A percentile compares a stretch with the other conserved stretches of the same genome.
These are phyloP conservation scores for Phyllotis vaccarum DNA, from an alignment of 2,797 vertebrate species.

Conservation along the genomic window DNA sequence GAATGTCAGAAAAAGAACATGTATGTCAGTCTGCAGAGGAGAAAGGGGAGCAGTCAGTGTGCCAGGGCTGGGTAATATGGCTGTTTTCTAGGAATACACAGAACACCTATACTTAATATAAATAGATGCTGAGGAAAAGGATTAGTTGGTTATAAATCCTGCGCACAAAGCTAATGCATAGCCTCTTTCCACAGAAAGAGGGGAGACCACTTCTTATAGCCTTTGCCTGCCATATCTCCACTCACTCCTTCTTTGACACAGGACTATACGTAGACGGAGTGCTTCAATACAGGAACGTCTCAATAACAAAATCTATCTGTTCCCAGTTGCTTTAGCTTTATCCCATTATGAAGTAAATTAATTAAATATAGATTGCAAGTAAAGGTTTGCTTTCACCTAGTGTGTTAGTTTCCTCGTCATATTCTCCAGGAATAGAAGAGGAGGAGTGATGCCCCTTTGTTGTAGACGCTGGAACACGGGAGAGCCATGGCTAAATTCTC, in stretches of 20 bases:
- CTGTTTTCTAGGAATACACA: background rate
- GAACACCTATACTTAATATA: background rate
- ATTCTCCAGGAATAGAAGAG: background rate
- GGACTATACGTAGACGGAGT: background rate
- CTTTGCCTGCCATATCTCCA: background rate
- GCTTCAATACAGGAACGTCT: background rate
- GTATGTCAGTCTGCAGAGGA: background rate
- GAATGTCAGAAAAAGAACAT: background rate
- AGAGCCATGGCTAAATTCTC: background rate
- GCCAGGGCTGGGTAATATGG: background rate
- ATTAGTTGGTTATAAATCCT: background rate
- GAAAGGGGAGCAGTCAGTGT: background rate
- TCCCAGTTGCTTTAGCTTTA: background rate
- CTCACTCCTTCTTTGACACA: background rate
- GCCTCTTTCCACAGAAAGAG: background rate
- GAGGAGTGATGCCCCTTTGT: background rate
- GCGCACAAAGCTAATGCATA: background rate
- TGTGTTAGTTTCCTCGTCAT: background rate
- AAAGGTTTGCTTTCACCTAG: background rate
- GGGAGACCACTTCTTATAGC: background rate
- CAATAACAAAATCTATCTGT: background rate
- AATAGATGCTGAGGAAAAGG: background rate
- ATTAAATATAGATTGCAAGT: background rate
- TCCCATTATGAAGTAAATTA: constrained; percentile 20
- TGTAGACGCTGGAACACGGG: background rate